These are phyloP conservation scores for Nebria ingens DNA, from an alignment of 1,140 invertebrate genomes.

Conservation along the genomic window DNA sequence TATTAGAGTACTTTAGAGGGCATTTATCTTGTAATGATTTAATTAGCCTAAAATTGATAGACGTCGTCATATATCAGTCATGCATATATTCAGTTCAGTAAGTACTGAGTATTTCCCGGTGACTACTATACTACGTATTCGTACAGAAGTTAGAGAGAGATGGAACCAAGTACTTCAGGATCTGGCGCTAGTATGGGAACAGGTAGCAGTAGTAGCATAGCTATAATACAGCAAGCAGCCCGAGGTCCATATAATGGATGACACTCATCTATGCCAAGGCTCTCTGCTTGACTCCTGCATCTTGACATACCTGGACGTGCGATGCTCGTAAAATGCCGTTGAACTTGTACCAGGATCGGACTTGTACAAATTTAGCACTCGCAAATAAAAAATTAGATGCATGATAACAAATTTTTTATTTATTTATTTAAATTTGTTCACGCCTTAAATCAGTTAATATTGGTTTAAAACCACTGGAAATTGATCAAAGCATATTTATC, in stretches of 20 bases:
- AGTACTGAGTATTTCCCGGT: background rate
- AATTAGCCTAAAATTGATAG: background rate
- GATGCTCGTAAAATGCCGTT: too few species aligned
- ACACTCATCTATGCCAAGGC: background rate
- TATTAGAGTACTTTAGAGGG: too few species aligned
- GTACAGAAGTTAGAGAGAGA: background rate
- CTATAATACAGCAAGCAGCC: background rate
- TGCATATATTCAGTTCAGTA: background rate
- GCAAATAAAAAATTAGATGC: too few species aligned
- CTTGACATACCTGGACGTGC: background rate
- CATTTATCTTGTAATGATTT: background rate
- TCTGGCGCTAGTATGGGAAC: too few species aligned
- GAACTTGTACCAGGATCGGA: too few species aligned
- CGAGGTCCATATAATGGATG: background rate
- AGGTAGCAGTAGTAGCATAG: background rate
- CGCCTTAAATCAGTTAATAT: too few species aligned
- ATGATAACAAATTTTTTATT: too few species aligned
- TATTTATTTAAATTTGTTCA: too few species aligned
- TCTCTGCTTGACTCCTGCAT: background rate
- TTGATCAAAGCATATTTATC: too few species aligned
- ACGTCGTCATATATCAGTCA: constrained; percentile 1
- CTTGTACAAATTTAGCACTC: too few species aligned
- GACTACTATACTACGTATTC: too few species aligned
- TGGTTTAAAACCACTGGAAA: too few species aligned
- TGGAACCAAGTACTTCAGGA: background rate